phyloP scores from a whole-genome alignment of 2,888 invertebrate species.

The Nematopogon swammerdamellus region DNA sequence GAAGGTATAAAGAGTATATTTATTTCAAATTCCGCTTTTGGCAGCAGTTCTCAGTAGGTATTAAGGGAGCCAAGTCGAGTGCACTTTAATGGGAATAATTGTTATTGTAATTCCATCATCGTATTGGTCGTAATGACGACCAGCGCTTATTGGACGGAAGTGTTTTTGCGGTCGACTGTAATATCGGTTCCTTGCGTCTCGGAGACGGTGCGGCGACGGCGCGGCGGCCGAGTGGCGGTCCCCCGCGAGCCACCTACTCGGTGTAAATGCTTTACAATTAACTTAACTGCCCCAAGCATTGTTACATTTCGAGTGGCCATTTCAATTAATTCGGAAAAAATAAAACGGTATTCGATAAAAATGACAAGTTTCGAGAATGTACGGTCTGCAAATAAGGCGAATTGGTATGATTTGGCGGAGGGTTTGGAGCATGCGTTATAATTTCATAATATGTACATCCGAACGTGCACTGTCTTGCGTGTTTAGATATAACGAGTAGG shows the following conservation, averaged over 20 bases:
- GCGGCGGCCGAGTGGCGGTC: too few species aligned
- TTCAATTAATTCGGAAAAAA: not conserved
- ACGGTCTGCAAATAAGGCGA: not conserved
- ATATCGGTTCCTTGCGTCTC: not conserved
- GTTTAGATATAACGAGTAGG: too few species aligned
- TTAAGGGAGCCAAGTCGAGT: too few species aligned
- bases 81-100: conserved; percentile 7
- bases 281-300: not conserved
- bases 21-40: too few species aligned
- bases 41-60: too few species aligned
- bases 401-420: too few species aligned
- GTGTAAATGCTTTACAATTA: not conserved
- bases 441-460: too few species aligned
- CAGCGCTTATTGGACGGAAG: not conserved
- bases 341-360: not conserved
- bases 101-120: conserved; percentile 8
- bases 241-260: not conserved
- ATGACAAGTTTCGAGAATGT: not conserved
- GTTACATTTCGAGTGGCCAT: not conserved
- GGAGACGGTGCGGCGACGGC: not conserved
- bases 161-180: not conserved
- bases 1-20: too few species aligned
- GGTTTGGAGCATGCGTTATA: too few species aligned
- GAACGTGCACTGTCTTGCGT: too few species aligned
- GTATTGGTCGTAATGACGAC: not conserved